Conservation (phyloP, 2,888 invertebrate genomes). For the Habroteleia sp. region DNA sequence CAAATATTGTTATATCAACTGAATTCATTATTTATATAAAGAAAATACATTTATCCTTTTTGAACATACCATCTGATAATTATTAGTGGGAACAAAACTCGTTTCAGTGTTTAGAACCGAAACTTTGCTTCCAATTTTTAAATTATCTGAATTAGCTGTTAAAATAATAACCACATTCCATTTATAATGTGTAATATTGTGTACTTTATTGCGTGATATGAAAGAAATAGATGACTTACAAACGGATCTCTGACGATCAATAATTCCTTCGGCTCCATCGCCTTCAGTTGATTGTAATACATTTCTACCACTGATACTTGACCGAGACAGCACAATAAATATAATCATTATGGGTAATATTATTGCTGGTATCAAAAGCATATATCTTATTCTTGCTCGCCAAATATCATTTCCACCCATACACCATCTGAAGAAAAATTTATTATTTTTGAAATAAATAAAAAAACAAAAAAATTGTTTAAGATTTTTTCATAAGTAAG, state of each 20-base stretch:
- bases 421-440: slow-evolving; percentile 81
- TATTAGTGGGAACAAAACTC: slow-evolving; percentile 84
- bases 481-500: too few species aligned
- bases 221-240: slow-evolving; percentile 53
- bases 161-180: slow-evolving; percentile 22
- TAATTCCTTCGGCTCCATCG: slow-evolving; percentile 26
- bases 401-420: slow-evolving; percentile 80
- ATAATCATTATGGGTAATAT: slow-evolving; percentile 78
- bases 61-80: slow-evolving; percentile 8
- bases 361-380: slow-evolving; percentile 80
- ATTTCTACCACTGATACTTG: slow-evolving; percentile 70
- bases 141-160: slow-evolving; percentile 50
- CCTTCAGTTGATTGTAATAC: slow-evolving; percentile 55
- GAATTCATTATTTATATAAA: too few species aligned
- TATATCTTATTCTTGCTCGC: slow-evolving; percentile 79
- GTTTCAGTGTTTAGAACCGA: slow-evolving; percentile 85
- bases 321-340: slow-evolving; percentile 73
- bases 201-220: slow-evolving; percentile 5
- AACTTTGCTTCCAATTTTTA: slow-evolving; percentile 83
- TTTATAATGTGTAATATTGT: slow-evolving; percentile 7
- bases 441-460: too few species aligned
- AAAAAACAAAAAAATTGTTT: too few species aligned
- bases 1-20: too few species aligned
- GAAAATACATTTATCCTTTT: too few species aligned
- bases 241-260: slow-evolving; percentile 47